phyloP scores from a whole-genome alignment of 2,113 vertebrate species.

The Hippotragus niger region DNA sequence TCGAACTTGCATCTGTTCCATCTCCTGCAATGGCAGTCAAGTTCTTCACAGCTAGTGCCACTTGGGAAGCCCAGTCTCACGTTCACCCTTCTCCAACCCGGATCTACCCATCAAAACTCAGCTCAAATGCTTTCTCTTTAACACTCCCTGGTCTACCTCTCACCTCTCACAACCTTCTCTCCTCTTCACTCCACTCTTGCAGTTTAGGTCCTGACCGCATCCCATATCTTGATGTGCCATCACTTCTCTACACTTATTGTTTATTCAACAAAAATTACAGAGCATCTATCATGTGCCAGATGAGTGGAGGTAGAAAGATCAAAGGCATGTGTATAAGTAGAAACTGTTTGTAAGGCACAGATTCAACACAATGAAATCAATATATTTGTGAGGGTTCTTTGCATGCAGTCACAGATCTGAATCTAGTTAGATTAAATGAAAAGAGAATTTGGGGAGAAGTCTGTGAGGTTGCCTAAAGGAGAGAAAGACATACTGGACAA shows the following conservation, averaged over 20 bases:
- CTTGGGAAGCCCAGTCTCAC: not conserved
- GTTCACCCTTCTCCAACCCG: not conserved
- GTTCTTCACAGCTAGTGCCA: not conserved
- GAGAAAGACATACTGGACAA: not conserved
- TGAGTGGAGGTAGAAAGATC: not conserved
- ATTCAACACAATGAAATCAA: not conserved
- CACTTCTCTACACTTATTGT: not conserved
- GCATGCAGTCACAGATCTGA: not conserved
- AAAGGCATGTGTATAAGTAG: not conserved
- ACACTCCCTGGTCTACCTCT: not conserved
- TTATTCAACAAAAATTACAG: not conserved
- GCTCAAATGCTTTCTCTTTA: too few species aligned
- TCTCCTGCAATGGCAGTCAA: not conserved
- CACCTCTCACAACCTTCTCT: not conserved
- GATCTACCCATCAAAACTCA: not conserved
- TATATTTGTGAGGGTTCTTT: not conserved
- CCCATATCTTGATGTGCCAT: rapidly evolving
- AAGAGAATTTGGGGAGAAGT: not conserved
- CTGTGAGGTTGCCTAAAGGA: not conserved
- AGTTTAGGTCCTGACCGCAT: not conserved
- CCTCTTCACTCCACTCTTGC: not conserved
- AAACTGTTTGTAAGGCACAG: too few species aligned
- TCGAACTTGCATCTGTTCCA: not conserved
- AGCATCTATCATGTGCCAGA: not conserved
- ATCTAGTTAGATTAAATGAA: not conserved